Percentiles rank a stretch among this genome's conserved stretches.
Conservation (phyloP, 2,888 invertebrate genomes). For the Venustoraphidia nigricollis region DNA sequence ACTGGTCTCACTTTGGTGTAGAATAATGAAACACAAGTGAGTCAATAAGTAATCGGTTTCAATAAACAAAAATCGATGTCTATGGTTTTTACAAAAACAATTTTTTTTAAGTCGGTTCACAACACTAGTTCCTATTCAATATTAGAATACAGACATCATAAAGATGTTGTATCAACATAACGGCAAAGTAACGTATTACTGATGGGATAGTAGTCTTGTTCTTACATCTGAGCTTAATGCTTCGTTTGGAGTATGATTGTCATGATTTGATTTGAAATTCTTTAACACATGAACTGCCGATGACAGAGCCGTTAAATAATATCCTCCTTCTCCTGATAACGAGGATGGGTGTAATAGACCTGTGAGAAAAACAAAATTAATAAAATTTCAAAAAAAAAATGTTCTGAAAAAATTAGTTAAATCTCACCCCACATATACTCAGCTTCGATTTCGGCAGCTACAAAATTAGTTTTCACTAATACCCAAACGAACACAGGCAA, state of each 20-base stretch:
- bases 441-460: conserved; percentile 87
- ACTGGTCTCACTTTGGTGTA: too few relatives aligned
- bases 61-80: too few relatives aligned
- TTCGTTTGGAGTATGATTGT: conserved; percentile 17
- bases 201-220: too few relatives aligned
- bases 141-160: too few relatives aligned
- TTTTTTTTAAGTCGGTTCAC: too few relatives aligned
- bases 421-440: conserved; percentile 85
- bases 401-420: too few relatives aligned
- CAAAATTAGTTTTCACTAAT: conserved; percentile 74
- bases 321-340: conserved; percentile 84
- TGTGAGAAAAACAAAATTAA: conserved; percentile 9
- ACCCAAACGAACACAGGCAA: conserved; percentile 86
- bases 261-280: conserved; percentile 31
- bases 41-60: too few relatives aligned
- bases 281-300: conserved; percentile 84
- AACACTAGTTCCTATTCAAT: too few relatives aligned
- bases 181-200: too few relatives aligned
- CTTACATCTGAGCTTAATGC: conserved; percentile 26
- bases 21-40: too few relatives aligned
- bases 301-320: conserved; percentile 85
- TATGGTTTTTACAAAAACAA: too few relatives aligned
- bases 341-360: conserved; percentile 77
- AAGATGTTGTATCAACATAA: too few relatives aligned
- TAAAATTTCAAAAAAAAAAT: not conserved